Base-by-base conservation (phyloP, 2,113 vertebrate genomes). In the Saguinus midas region DNA sequence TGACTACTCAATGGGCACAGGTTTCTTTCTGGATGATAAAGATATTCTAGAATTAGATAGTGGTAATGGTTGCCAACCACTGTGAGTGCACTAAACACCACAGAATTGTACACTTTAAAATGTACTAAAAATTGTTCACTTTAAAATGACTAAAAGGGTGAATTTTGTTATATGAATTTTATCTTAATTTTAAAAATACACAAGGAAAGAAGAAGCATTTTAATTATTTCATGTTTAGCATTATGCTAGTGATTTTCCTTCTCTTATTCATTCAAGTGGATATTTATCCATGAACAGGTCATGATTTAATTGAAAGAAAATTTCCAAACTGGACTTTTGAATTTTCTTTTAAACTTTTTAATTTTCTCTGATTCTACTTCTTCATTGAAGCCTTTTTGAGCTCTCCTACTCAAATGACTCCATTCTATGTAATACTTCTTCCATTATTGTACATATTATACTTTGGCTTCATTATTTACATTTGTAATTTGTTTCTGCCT, bases 401-500 rank as follows among this genome's bases (percentile, higher is more conserved):
- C 18, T 37, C 13, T 70, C 27, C 20, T 37, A n/a, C n/a, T n/a
- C n/a, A 85, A 89, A 82, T 14, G 8, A 1, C 37, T 87, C 32
- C n/a, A 66, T 45, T 80, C 68, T 80, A 61, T n/a, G 8, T 23
- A 57, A 52, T 89, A 5, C 4, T 72, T 91, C 21, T 70, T 93
- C 55, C 75, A 12, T 43, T 55, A 75, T 70, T 93, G 25, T 5
- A 76, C 3, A 21, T 37, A 48, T 48, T 73, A 73, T 90, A 37
- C 21, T 78, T 68, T 86, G 66, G 23, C 43, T 78, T 91, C 81
- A 85, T 68, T 85, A 89, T 73, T 90, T 27, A 37, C 50, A 17
- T 64, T 84, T 94, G 18, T 81, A 35, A 68, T 32, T 76, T 96
- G 94, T 21, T 97, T 94, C 88, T 64, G 52, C 13, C 20, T 7